Base-by-base conservation (phyloP, 2,888 invertebrate species). In the Stictocephala bisonia region DNA sequence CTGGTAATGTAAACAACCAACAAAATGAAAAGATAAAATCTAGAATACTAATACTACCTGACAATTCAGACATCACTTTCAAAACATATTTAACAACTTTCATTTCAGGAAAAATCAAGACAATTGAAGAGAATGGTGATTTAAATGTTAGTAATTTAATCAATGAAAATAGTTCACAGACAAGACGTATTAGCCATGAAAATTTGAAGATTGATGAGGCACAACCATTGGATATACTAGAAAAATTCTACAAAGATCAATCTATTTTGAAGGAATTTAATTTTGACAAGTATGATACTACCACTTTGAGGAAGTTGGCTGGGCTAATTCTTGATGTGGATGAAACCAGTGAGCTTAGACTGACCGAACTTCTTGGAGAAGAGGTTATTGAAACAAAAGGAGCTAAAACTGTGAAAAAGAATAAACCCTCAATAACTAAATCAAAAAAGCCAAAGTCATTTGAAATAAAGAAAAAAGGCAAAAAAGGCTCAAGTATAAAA, bases 341-440 rank as follows among this genome's bases (percentile, higher is more conserved):
- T 27, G 44, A 18, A 11, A 27, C n/a, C n/a, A n/a, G 24, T 3
- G 40, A 64, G 6, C 44, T 26, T 40, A 64, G n/a, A 44, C 13
- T 6, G 9, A 41, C 64, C n/a, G 64, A 64, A 13, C 18, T 64
- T 0, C 44, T 64, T 64, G 64, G 64, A 22, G 64, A 64, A n/a
- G 64, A 64, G 15, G n/a, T 20, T 44, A 22, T 64, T 20, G 27
- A 24, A n/a, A 64, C 64, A 64, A 64, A 44, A 64, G 44, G 15
- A 1, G 27, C 24, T 9, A 24, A 27, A 24, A 26, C 1, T 15
- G n/a, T 24, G n/a, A 41, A 60, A 35, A 64, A 24, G 40, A 18
- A 2, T 7, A 64, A 64, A 20, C 3, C 22, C n/a, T 22, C 27
- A n/a, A 6, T 40, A 22, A 13, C n/a, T 27, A 44, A 15, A n/a